Base-by-base conservation (phyloP, 2,797 vertebrate species). In the Parotocinclus haroldoi region DNA sequence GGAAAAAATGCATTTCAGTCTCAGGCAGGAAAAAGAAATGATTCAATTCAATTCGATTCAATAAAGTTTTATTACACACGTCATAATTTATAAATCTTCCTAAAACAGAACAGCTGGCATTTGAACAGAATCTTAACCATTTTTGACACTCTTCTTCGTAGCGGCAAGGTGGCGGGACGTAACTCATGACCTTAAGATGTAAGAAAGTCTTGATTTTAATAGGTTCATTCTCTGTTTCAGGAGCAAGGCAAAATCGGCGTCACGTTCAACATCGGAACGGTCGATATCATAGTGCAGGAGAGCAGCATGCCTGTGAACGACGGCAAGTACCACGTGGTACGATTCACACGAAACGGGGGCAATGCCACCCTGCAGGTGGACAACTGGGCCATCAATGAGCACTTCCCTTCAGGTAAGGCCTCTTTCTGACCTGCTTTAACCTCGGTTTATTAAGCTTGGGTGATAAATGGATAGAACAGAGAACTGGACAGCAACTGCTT, bases 301-400 rank as follows among this genome's bases (percentile, higher is more conserved):
- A 91, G 88, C 79, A 95, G 94, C 68, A 96, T 89, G 8, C 91
- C 96, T 0, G 95, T 99, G 50, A 99, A 98, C 56, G 96, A 99
- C 57, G 95, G 96, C 70, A 98, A 98, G 79, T 99, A 98, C 79
- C 96, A 99, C 0, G 94, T 98, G 63, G 96, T 99, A 3, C 95
- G 95, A 19, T 99, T 98, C 80, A 98, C 93, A 66, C 91, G 96
- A 77, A 98, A 98, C 0, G 96, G 96, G 0, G 96, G 96, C 50
- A 99, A 99, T 11, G 96, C 96, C 27, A 99, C 96, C 0, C 91
- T 99, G 49, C 96, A 99, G 85, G 96, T 99, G 81, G 96, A 99
- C 81, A 98, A 94, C 87, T 96, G 96, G 96, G 89, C 94, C 0
- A 93, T 99, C 82, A 99, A 97, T 48, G 96, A 99, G 19, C 93